Base-by-base conservation (phyloP, 1,140 invertebrate genomes). In the Drosophila ironensis region DNA sequence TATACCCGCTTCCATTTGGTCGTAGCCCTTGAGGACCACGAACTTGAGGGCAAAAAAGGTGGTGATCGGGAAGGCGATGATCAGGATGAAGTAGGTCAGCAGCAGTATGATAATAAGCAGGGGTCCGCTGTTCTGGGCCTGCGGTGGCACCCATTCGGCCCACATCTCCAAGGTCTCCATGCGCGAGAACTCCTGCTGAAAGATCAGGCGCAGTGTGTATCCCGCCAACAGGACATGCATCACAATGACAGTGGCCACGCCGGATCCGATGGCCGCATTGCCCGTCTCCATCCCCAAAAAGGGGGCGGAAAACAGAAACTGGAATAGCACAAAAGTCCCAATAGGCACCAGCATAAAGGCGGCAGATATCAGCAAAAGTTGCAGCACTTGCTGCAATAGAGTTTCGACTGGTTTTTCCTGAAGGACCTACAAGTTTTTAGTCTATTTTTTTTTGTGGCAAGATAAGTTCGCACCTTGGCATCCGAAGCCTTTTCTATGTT, bases 41-140 rank as follows among this genome's bases (percentile, higher is more conserved):
- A 71, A 71, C n/a, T 71, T 71, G 6, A 71, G 14, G 22, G 54
- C 67, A 16, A 61, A 71, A 11, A 71, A 71, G 9, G 47, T 71
- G 47, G 27, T 57, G 0, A 71, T 61, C 9, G 68, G 68, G 6
- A 71, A 71, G 33, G 33, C 38, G 0, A 71, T 38, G 5, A 71
- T 71, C n/a, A 71, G 28, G 4, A 17, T 38, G n/a, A 46, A 61
- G 41, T 71, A 71, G 22, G 37, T 47, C 41, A 61, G 41, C 11
- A 53, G 20, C 9, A 71, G 46, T 3, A 71, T 20, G 17, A 71
- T 27, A 6, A 61, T 52, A 0, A 46, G 5, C 1, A 61, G 28
- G 5, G 67, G 9, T 0, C 68, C 47, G 1, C 30, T 54, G 5
- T 25, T 14, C 9, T 52, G 33, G 7, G 9, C n/a, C 9, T 25